Evolutionary conservation across 2,797 vertebrate genomes (phyloP).

Genomic region (Percopsis omiscomaycus): DNA sequence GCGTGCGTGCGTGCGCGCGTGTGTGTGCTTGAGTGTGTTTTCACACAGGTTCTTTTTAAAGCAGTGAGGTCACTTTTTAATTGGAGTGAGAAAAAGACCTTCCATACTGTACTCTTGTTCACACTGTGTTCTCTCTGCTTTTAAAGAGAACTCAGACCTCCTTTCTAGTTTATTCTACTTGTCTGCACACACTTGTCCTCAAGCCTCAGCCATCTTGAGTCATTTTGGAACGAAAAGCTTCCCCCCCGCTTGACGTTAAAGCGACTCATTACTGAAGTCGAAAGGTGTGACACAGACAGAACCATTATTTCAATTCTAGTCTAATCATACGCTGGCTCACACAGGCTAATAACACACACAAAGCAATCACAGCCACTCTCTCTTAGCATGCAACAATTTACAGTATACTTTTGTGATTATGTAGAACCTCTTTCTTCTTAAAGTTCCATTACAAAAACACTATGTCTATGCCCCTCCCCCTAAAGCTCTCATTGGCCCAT

Average conservation of each 20-base stretch:
- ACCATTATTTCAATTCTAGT: constrained; percentile 54
- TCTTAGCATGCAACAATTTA: no score
- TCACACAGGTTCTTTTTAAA: constrained; percentile 25
- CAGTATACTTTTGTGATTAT: no score
- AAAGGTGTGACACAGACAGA: constrained; percentile 49
- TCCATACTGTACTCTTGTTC: neutral
- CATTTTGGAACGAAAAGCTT: constrained; percentile 21
- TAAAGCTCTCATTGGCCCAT: no score
- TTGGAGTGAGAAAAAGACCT: neutral
- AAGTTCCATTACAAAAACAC: no score
- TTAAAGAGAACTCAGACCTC: neutral
- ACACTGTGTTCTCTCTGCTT: neutral
- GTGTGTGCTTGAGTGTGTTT: constrained; percentile 7
- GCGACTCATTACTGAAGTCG: constrained; percentile 44
- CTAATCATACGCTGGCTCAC: constrained; percentile 52
- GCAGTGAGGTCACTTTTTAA: neutral
- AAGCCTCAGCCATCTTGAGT: no score
- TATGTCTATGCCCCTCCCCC: no score
- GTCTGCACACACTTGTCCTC: no score
- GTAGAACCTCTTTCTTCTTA: no score
- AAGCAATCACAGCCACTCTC: constrained; percentile 16
- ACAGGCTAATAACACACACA: constrained; percentile 53
- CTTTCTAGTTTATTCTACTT: neutral
- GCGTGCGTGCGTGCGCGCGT: neutral
- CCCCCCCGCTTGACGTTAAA: constrained; percentile 29